Evolutionary conservation across 2,888 invertebrate species (phyloP).

Genomic region (Kryphioiulus occultus): DNA sequence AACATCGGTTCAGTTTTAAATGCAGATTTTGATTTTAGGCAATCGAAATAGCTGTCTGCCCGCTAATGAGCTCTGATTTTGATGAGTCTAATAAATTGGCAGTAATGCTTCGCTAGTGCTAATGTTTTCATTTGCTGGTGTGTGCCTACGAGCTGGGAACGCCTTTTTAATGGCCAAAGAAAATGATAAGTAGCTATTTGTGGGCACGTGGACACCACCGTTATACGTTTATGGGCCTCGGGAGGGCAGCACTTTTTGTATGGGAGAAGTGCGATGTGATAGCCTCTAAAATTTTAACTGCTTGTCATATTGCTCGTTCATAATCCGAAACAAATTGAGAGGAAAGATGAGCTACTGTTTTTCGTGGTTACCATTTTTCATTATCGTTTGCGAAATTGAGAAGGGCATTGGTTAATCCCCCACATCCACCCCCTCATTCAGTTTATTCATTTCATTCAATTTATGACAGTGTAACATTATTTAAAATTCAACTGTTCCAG

Average conservation of each 20-base stretch:
- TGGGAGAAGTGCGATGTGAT: neutral
- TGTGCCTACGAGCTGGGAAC: neutral
- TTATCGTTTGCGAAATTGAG: neutral
- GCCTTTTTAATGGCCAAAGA: constrained; percentile 22
- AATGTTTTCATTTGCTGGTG: constrained; percentile 42
- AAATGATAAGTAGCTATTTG: constrained; percentile 31
- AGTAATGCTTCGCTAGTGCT: constrained; percentile 2
- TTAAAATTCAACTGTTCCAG: neutral
- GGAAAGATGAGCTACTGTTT: neutral
- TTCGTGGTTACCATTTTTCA: neutral
- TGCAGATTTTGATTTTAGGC: neutral
- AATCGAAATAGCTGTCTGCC: neutral
- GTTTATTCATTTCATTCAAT: too few relatives aligned
- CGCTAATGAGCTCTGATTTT: neutral
- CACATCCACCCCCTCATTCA: neutral
- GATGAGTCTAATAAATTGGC: constrained; percentile 23
- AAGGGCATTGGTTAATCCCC: neutral
- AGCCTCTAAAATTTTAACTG: neutral
- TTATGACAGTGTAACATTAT: too few relatives aligned
- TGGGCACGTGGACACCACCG: constrained; percentile 41
- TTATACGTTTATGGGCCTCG: constrained; percentile 29
- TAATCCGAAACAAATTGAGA: neutral
- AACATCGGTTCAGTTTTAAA: neutral
- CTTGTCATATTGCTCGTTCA: neutral
- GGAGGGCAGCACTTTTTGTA: neutral